Evolutionary conservation across 2,888 invertebrate genomes (phyloP).

Genomic region (Plemyria rubiginata): DNA sequence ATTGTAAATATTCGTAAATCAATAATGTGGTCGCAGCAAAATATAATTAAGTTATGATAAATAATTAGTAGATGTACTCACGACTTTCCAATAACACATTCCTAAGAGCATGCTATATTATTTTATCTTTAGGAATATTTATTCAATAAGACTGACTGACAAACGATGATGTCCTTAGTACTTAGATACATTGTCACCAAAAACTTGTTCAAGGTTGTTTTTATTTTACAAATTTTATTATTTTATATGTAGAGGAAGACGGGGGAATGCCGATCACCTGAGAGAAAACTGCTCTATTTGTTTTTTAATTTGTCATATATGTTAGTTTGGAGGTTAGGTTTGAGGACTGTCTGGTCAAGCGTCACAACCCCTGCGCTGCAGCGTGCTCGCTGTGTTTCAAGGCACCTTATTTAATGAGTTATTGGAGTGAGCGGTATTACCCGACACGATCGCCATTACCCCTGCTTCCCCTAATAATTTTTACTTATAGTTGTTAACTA

Average conservation of each 20-base stretch:
- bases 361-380: too few species aligned
- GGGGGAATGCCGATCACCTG: too few species aligned
- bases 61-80: slow-evolving; percentile 50
- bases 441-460: too few species aligned
- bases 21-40: slow-evolving; percentile 7
- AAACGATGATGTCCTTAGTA: slow-evolving; percentile 56
- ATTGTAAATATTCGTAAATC: not conserved
- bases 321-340: too few species aligned
- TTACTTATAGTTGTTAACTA: slow-evolving; percentile 3
- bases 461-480: too few species aligned
- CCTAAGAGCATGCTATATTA: slow-evolving; percentile 57
- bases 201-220: slow-evolving; percentile 53
- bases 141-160: slow-evolving; percentile 69
- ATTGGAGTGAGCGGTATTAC: too few species aligned
- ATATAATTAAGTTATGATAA: slow-evolving; percentile 43
- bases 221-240: slow-evolving; percentile 43
- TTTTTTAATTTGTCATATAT: too few species aligned
- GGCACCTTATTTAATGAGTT: too few species aligned
- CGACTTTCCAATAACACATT: slow-evolving; percentile 56
- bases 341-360: too few species aligned
- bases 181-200: slow-evolving; percentile 54
- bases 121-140: slow-evolving; percentile 51
- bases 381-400: too few species aligned
- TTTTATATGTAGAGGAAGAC: slow-evolving; percentile 40
- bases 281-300: too few species aligned